These are phyloP conservation scores for Callimorpha dominula DNA, from an alignment of 2,888 invertebrate species.

Conservation along the genomic window DNA sequence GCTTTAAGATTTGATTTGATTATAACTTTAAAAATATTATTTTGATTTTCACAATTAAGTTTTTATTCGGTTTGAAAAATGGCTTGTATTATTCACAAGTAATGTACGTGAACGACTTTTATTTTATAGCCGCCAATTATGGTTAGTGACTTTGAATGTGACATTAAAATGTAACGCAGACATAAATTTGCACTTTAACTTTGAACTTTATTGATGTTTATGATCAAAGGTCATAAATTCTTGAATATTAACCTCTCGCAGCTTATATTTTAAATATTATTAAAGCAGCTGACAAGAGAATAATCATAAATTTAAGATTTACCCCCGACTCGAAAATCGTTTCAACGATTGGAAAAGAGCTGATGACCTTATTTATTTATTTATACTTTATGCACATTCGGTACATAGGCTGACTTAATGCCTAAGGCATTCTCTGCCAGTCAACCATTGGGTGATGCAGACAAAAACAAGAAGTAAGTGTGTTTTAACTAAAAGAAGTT, in stretches of 20 bases:
- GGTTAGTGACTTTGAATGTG: constrained; percentile 2
- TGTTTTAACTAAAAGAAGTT: no score
- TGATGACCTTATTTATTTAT: no score
- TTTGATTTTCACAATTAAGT: constrained; percentile 12
- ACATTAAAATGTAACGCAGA: not conserved
- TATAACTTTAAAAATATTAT: constrained; percentile 5
- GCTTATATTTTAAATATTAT: not conserved
- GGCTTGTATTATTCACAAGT: not conserved
- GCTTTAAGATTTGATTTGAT: constrained; percentile 16
- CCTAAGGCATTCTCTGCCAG: no score
- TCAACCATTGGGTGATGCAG: no score
- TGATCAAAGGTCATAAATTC: not conserved
- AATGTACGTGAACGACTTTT: not conserved
- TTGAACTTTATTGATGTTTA: not conserved
- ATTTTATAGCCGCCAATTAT: constrained; percentile 6
- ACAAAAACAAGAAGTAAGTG: no score
- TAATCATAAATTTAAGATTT: not conserved
- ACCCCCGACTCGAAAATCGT: no score
- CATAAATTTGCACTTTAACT: constrained; percentile 2
- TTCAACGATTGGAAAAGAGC: no score
- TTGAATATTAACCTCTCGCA: not conserved
- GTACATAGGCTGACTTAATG: no score
- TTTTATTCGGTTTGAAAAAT: constrained; percentile 10
- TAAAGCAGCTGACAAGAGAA: not conserved
- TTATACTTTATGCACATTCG: no score